Evolutionary conservation across 2,888 invertebrate species (phyloP).

Genomic region (Tanytarsus gracilentus): DNA sequence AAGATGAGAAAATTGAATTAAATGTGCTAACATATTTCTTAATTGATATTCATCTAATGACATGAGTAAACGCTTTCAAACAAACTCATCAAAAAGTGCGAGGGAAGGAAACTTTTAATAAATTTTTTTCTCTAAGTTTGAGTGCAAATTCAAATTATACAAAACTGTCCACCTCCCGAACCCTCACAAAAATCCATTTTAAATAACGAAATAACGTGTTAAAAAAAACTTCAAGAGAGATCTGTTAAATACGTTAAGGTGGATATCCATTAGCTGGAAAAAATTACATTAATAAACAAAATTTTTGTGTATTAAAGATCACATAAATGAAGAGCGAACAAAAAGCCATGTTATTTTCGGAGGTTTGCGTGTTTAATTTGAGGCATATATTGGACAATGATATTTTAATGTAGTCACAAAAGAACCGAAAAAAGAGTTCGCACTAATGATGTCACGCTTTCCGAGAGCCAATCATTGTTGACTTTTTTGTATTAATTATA

Average conservation of each 20-base stretch:
- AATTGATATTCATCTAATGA: neutral
- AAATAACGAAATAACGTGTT: slow-evolving; percentile 14
- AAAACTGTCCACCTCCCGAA: no score
- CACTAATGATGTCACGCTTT: slow-evolving; percentile 29
- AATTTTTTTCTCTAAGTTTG: no score
- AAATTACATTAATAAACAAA: slow-evolving; percentile 26
- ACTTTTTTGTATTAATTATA: slow-evolving; percentile 29
- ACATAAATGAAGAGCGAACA: neutral
- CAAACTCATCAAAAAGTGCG: no score
- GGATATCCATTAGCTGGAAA: slow-evolving; percentile 21
- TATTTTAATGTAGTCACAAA: no score
- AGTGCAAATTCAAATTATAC: no score
- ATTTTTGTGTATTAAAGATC: no score
- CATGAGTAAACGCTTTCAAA: slow-evolving; percentile 8
- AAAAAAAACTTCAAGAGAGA: slow-evolving; percentile 24
- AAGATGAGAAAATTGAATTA: no score
- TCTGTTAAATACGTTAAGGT: neutral
- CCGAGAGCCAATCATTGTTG: slow-evolving; percentile 29
- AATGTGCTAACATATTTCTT: no score
- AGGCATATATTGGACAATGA: no score
- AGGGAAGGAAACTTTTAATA: no score
- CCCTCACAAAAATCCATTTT: no score
- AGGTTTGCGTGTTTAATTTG: no score
- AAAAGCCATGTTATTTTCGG: slow-evolving; percentile 6
- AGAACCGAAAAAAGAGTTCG: neutral